Evolutionary conservation across 2,113 vertebrate species (phyloP).

Genomic region (Cisticola juncidis): DNA sequence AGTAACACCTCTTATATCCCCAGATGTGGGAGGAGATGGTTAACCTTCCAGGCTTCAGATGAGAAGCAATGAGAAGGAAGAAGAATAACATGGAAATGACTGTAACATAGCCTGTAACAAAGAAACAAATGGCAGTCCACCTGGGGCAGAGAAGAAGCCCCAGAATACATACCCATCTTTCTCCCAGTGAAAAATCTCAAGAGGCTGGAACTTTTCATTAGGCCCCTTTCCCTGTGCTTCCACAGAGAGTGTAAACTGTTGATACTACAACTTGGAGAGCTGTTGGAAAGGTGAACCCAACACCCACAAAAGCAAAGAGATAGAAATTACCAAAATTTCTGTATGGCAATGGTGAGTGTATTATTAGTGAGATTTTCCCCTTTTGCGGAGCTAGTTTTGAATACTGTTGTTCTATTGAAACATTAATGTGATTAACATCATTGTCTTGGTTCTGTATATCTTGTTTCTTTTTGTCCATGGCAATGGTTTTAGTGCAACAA

Average conservation of each 20-base stretch:
- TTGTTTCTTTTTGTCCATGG: background rate
- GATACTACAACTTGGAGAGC: background rate
- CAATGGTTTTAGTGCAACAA: background rate
- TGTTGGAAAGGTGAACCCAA: background rate
- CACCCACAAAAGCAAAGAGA: background rate
- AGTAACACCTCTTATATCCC: background rate
- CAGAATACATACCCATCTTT: background rate
- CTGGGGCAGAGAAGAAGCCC: background rate
- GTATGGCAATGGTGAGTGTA: background rate
- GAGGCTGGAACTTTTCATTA: background rate
- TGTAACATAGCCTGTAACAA: too few species aligned
- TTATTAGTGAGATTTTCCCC: background rate
- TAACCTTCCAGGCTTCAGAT: background rate
- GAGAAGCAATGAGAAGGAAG: background rate
- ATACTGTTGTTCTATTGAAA: background rate
- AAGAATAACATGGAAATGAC: background rate
- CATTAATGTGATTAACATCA: background rate
- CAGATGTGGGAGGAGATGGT: background rate
- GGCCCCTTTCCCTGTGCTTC: fast-evolving
- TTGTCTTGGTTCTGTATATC: fast-evolving
- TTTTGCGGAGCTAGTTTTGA: background rate
- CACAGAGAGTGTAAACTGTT: background rate
- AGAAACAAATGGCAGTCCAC: background rate
- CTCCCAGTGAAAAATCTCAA: background rate
- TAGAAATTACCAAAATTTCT: background rate